Conservation (phyloP, 2,113 vertebrate genomes). For the Mastomys coucha region DNA sequence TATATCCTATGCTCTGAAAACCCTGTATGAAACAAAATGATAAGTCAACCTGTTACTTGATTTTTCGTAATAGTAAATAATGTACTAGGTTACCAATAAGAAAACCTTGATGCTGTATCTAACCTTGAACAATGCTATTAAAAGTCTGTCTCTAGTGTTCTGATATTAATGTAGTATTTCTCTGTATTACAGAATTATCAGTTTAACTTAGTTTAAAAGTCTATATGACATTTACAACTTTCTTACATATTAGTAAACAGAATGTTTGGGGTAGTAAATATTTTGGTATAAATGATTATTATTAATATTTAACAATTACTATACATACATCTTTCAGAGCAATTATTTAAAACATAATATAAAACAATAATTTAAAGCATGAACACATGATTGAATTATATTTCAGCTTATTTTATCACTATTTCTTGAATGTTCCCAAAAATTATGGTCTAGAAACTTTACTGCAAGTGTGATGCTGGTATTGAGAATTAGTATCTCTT, state of each 20-base stretch:
- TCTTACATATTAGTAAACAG: neutral
- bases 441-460: neutral
- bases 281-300: neutral
- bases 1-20: neutral
- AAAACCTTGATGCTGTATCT: conserved; percentile 36
- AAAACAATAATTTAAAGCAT: neutral
- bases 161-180: neutral
- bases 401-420: conserved; percentile 21
- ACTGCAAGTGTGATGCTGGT: neutral
- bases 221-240: neutral
- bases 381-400: neutral
- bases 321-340: neutral
- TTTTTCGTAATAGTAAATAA: conserved; percentile 45
- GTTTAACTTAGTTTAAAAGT: neutral
- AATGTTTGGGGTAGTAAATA: neutral
- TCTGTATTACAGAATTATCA: conserved; percentile 24
- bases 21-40: neutral
- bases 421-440: neutral
- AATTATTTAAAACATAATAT: neutral
- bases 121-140: conserved; percentile 1
- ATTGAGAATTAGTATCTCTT: neutral
- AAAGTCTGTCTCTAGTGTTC: neutral
- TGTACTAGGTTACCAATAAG: conserved; percentile 28
- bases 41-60: neutral
- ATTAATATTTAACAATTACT: conserved; percentile 36